Evolutionary conservation across 1,140 invertebrate species (phyloP), one percentile per base, ranked within the genome.

Genomic region (Rhopalosiphum padi): DNA sequence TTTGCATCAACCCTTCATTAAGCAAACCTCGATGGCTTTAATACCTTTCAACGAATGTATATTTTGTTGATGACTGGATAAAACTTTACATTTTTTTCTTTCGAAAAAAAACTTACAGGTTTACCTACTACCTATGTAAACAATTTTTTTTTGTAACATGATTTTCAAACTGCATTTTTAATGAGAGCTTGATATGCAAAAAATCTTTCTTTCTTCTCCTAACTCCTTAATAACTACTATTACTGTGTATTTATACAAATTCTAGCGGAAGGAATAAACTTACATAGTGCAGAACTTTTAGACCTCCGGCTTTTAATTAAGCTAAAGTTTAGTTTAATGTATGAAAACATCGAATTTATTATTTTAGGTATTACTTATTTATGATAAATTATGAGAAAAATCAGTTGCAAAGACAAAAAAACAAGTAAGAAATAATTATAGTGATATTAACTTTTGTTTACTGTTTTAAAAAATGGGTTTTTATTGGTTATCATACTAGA

Each of bases 1-100:
- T 92, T 92, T 92, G n/a, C 91, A 92, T 83, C 91, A 93, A 93
- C 77, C 91, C 91, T 93, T 93, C 77, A 86, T 93, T 93, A 93
- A 86, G 35, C 77, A 83, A 93, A 93, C 77, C 51, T 93, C 68
- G 68, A 93, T 86, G 82, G 77, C 68, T 53, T 85, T 85, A 93
- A 92, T 82, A 92, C 90, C 60, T 92, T 92, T 37, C 68, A 37
- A 83, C 25, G 88, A 60, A 60, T 25, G 37, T 90, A 60, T 60
- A 60, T 41, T 89, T 37, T 21, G 23, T 53, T 48, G 35, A 53
- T 37, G 51, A 55, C 88, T 25, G 21, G 55, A 89, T 89, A 89
- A 55, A 86, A 53, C 48, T 89, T 89, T 53, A 53, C 8, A 86
- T 25, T 82, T 87, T 86, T 87, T 87, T 48, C 86, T n/a, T 7